Conservation (phyloP, 2,797 vertebrate species). For the Calcarius lapponicus region DNA sequence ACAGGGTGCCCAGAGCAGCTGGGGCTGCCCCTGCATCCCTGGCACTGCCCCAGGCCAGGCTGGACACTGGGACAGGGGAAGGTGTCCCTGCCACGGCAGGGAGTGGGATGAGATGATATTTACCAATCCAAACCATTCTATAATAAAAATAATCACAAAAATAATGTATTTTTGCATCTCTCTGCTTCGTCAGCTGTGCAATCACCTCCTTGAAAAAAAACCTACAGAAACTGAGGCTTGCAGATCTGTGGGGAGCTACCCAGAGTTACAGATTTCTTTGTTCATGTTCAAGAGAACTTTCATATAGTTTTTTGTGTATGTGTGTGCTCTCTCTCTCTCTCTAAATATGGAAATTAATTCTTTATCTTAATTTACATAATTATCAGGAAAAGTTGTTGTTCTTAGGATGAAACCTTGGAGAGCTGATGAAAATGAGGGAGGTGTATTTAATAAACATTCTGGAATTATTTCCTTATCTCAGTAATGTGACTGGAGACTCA, state of each 20-base stretch:
- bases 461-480: neutral
- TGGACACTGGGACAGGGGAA: rapidly evolving
- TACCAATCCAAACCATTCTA: neutral
- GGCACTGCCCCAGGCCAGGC: neutral
- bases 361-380: neutral
- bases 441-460: neutral
- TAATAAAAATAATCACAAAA: neutral
- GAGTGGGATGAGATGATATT: rapidly evolving
- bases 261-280: neutral
- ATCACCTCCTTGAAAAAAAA: neutral
- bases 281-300: neutral
- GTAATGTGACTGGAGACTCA: neutral
- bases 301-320: neutral
- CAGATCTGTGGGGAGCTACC: neutral
- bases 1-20: neutral
- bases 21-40: neutral
- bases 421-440: neutral
- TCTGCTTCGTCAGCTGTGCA: rapidly evolving
- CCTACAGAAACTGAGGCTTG: neutral
- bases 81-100: too few species aligned
- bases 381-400: neutral
- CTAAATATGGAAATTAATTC: neutral
- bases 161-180: neutral
- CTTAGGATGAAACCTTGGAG: neutral
- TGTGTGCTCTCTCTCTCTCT: too few species aligned